These are phyloP conservation scores for Coendou prehensilis DNA, from an alignment of 2,797 vertebrate species.

Conservation along the genomic window DNA sequence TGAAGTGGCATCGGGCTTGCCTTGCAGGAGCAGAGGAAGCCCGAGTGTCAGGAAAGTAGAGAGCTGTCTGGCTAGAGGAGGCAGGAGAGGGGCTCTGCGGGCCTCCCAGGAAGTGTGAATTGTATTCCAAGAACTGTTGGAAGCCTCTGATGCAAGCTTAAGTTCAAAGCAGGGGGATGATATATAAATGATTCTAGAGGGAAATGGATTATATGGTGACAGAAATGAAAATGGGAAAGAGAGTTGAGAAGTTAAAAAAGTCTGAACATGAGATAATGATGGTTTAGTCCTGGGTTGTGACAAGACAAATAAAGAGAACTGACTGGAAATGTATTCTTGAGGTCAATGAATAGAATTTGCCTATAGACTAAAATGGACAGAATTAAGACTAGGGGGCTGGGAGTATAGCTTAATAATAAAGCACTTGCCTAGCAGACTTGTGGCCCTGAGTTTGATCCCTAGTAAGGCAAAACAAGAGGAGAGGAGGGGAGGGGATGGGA, in stretches of 20 bases:
- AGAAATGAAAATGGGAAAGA: not conserved
- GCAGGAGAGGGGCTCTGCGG: not conserved
- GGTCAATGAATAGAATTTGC: not conserved
- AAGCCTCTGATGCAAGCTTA: not conserved
- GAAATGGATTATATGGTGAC: not conserved
- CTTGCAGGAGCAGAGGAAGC: not conserved
- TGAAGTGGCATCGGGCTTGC: not conserved
- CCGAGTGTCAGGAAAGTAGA: fast-evolving
- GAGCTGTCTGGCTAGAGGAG: not conserved
- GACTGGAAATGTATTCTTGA: not conserved
- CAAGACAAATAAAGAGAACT: not conserved
- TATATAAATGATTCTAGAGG: not conserved
- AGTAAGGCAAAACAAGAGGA: not conserved
- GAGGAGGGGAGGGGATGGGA: not conserved
- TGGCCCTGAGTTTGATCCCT: not conserved
- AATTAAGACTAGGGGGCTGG: not conserved
- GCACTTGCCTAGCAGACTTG: not conserved
- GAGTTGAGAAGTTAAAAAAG: not conserved
- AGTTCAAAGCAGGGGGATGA: not conserved
- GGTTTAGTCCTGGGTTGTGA: not conserved
- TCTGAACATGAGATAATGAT: not conserved
- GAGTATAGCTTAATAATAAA: not conserved
- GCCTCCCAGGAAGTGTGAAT: not conserved
- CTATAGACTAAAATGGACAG: not conserved
- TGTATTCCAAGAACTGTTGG: not conserved